Percentiles rank a stretch among this genome's conserved stretches.
phyloP scores from a whole-genome alignment of 2,113 vertebrate genomes.

The Ovis aries region DNA sequence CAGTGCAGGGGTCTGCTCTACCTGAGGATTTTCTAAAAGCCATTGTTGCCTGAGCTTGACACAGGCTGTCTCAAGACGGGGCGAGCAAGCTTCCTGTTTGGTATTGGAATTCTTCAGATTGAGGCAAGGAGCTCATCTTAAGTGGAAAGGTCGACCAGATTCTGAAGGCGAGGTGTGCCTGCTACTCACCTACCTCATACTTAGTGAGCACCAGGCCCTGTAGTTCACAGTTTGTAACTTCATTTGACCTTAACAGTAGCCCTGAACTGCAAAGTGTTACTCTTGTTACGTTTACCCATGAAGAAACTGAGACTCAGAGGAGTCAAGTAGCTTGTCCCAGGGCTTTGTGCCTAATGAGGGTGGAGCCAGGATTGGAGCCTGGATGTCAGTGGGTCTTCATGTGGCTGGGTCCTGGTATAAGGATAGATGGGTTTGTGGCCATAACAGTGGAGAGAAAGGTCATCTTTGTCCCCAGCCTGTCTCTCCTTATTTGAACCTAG shows the following conservation, averaged over 20 bases:
- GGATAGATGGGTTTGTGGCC: neutral
- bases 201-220: neutral
- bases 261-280: neutral
- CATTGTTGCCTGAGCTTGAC: neutral
- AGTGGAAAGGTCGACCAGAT: neutral
- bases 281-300: neutral
- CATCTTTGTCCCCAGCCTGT: neutral
- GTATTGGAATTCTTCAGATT: neutral
- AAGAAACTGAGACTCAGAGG: neutral
- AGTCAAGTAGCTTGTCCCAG: neutral
- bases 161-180: neutral
- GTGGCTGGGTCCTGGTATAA: rapidly evolving
- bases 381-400: neutral
- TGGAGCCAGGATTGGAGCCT: neutral
- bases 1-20: neutral
- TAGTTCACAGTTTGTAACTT: neutral
- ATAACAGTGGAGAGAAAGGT: neutral
- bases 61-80: neutral
- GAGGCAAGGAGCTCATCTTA: neutral
- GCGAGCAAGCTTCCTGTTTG: neutral
- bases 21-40: neutral
- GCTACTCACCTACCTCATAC: neutral
- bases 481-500: neutral
- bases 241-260: neutral
- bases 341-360: neutral